Conservation (phyloP, 2,888 invertebrate genomes). For the Zaprionus lineosus region DNA sequence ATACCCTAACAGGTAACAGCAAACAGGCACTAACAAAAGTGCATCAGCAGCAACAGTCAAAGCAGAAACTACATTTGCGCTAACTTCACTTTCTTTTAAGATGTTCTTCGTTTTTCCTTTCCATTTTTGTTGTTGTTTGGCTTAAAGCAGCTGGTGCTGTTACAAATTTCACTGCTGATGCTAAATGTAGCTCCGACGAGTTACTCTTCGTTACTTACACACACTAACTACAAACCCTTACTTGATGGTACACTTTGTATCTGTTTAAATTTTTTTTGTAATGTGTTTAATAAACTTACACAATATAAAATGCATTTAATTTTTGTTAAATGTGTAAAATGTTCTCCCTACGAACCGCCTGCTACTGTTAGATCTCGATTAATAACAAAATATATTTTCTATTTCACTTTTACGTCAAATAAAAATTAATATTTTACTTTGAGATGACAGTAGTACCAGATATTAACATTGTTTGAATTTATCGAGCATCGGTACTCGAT, state of each 20-base stretch:
- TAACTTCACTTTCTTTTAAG: conserved; percentile 67
- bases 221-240: conserved; percentile 2
- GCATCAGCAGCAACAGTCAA: no score
- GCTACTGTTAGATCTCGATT: conserved; percentile 6
- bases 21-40: neutral
- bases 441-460: conserved; percentile 20
- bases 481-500: conserved; percentile 23
- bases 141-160: conserved; percentile 30
- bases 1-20: conserved; percentile 2
- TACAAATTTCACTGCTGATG: conserved; percentile 37
- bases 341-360: conserved; percentile 3
- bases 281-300: conserved; percentile 43
- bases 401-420: conserved; percentile 33
- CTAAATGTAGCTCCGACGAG: conserved; percentile 15
- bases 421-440: conserved; percentile 27
- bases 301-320: conserved; percentile 43
- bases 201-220: conserved; percentile 44
- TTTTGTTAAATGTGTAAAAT: conserved; percentile 1
- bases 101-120: conserved; percentile 56
- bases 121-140: conserved; percentile 33
- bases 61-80: conserved; percentile 19
- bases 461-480: conserved; percentile 2
- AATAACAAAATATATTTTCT: conserved; percentile 10
- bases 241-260: conserved; percentile 25
- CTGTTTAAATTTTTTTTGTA: conserved; percentile 7